Percentiles rank a stretch among this genome's conserved stretches.
phyloP scores from a whole-genome alignment of 2,888 invertebrate genomes.

The Metacarcinus magister region DNA sequence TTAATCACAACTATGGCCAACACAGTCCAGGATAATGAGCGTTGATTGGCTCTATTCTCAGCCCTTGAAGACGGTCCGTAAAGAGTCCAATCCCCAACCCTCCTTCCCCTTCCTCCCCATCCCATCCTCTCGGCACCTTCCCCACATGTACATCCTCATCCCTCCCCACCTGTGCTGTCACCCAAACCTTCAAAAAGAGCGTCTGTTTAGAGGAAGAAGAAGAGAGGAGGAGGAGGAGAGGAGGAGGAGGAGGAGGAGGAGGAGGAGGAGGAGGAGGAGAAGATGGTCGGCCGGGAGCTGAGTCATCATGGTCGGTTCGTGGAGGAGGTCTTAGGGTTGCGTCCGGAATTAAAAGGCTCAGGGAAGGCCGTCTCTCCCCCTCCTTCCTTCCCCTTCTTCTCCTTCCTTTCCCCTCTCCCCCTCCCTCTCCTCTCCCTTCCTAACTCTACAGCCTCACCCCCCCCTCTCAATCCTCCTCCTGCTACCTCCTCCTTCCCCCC shows the following conservation, averaged over 20 bases:
- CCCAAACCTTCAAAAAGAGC: neutral
- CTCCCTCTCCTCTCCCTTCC: neutral
- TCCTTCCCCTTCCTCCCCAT: neutral
- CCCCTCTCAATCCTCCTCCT: too few species aligned
- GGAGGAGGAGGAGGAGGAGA: neutral
- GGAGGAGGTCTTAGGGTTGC: constrained; percentile 31
- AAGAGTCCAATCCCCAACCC: constrained; percentile 22
- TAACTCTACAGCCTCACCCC: neutral
- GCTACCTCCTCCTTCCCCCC: too few species aligned
- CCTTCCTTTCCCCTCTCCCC: neutral
- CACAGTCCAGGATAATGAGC: constrained; percentile 63
- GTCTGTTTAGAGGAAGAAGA: neutral
- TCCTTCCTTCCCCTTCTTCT: neutral
- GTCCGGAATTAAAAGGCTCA: constrained; percentile 45
- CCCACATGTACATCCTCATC: neutral
- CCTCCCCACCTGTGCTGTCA: neutral
- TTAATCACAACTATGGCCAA: constrained; percentile 65
- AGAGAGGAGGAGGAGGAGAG: neutral
- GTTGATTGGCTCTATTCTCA: constrained; percentile 68
- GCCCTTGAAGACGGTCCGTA: constrained; percentile 64
- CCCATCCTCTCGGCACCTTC: neutral
- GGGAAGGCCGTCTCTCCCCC: neutral
- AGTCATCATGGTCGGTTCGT: constrained; percentile 22
- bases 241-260: neutral
- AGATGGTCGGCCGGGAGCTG: neutral